Base-by-base conservation (phyloP, 2,888 invertebrate species). In the Gonocerus acuteangulatus region DNA sequence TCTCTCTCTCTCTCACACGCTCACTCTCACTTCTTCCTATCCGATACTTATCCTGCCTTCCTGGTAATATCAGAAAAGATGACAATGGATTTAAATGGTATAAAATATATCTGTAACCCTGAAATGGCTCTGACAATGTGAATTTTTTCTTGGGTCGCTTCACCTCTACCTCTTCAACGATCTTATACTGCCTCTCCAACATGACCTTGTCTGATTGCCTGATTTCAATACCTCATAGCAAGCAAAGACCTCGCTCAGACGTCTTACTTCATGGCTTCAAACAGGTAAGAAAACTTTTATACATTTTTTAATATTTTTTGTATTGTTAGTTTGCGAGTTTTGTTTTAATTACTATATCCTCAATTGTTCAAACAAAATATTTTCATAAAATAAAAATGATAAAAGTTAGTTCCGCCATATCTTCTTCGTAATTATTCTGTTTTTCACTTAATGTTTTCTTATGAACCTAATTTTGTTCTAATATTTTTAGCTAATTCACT, bases 241-340 rank as follows among this genome's bases (percentile, higher is more conserved):
- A 89, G 91, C 74, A 95, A 95, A 79, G 95, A 96, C 76, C 80
- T 97, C 72, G 94, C 95, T 57, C 95, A 97, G 79, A 95, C 95
- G 22, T 95, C 95, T 2, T 99, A 97, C 78, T 95, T 95, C 79
- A 89, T 99, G 86, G 96, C 97, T 67, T 96, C 96, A 56, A 97
- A 97, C 79, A 90, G 89, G 89, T 89, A 73, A 73, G n/a, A 18
- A 15, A 52, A 16, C 18, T 16, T 44, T 6, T 11, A 15, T 44
- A 15, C n/a, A 51, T 16, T 7, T 34, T 4, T 51, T 9, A 15
- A 16, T 16, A n/a, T 34, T 51, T 51, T 32, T 2, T 16, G n/a
- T 49, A 9, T 11, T 47, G 1, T 3, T 2, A 15, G 15, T 1
- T 2, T 47, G 2, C 0, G n/a, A 16, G 16, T 27, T 27, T 48